These are phyloP conservation scores for Acipenser oxyrinchus DNA, from an alignment of 2,797 vertebrate genomes.

Conservation along the genomic window DNA sequence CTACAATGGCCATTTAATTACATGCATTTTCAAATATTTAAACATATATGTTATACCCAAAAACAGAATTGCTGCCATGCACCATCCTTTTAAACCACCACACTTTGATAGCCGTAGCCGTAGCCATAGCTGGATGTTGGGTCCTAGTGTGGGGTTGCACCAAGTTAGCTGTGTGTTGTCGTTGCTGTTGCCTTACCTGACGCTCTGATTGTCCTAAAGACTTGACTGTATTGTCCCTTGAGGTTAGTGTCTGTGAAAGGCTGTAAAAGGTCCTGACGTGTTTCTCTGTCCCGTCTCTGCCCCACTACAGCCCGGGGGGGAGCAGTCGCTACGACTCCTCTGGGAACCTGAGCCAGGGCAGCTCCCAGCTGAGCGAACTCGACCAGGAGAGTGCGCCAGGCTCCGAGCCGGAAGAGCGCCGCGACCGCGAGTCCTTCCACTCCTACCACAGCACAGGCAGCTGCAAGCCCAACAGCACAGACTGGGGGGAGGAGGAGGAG, in stretches of 20 bases:
- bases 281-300: slow-evolving; percentile 25
- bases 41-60: too few relatives aligned
- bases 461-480: slow-evolving; percentile 48
- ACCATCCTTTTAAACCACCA: too few relatives aligned
- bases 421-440: slow-evolving; percentile 58
- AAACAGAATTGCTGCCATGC: too few relatives aligned
- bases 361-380: slow-evolving; percentile 85
- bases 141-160: too few relatives aligned
- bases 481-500: slow-evolving; percentile 30
- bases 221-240: slow-evolving; percentile 1
- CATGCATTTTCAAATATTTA: too few relatives aligned
- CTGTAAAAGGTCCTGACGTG: background rate
- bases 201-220: slow-evolving; percentile 16
- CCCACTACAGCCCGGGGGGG: slow-evolving; percentile 74
- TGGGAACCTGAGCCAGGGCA: slow-evolving; percentile 88
- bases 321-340: slow-evolving; percentile 91
- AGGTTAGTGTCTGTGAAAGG: slow-evolving; percentile 11
- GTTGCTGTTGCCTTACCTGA: slow-evolving; percentile 29
- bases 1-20: too few relatives aligned
- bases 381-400: slow-evolving; percentile 69
- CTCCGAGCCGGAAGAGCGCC: slow-evolving; percentile 72
- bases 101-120: too few relatives aligned
- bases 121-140: too few relatives aligned
- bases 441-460: slow-evolving; percentile 62
- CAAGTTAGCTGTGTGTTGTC: background rate